Percentiles rank a stretch among this genome's conserved stretches.
These are phyloP conservation scores for Corythaeola cristata DNA, from an alignment of 2,113 vertebrate genomes.

Conservation along the genomic window DNA sequence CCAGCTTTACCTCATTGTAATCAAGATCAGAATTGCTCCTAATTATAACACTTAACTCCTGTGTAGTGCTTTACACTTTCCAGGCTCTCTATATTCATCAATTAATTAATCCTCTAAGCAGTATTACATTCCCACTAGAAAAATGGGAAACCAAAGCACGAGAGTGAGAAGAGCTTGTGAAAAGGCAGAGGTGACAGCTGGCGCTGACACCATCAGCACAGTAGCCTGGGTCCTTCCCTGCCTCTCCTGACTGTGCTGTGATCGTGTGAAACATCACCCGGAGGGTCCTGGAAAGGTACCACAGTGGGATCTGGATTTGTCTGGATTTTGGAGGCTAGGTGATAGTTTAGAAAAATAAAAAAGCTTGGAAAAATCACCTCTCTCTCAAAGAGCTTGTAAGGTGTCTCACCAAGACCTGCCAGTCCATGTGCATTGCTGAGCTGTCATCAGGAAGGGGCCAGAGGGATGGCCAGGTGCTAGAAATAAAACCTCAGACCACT, in stretches of 20 bases:
- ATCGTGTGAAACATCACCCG: rapidly evolving
- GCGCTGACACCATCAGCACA: not conserved
- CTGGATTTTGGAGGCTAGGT: not conserved
- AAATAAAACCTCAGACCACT: not conserved
- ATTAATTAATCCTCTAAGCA: constrained; percentile 43
- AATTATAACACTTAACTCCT: constrained; percentile 56
- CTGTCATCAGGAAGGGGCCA: not conserved
- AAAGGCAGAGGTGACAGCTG: not conserved
- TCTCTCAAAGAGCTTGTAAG: not conserved
- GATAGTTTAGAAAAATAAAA: not conserved
- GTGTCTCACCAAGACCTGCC: not conserved
- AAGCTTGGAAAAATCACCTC: not conserved
- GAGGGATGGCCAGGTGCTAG: not conserved
- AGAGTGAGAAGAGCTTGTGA: not conserved
- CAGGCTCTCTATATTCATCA: constrained; percentile 37
- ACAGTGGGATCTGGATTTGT: not conserved
- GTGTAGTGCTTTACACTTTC: constrained; percentile 48
- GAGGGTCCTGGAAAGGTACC: not conserved
- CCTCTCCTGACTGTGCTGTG: not conserved
- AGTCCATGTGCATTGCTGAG: not conserved
- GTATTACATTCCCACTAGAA: not conserved
- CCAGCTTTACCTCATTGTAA: constrained; percentile 61
- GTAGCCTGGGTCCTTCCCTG: not conserved
- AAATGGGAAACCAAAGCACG: not conserved
- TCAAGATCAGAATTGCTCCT: constrained; percentile 60